Percentiles rank a stretch among this genome's conserved stretches.
phyloP scores from a whole-genome alignment of 1,140 invertebrate genomes.

The Euura lappo region DNA sequence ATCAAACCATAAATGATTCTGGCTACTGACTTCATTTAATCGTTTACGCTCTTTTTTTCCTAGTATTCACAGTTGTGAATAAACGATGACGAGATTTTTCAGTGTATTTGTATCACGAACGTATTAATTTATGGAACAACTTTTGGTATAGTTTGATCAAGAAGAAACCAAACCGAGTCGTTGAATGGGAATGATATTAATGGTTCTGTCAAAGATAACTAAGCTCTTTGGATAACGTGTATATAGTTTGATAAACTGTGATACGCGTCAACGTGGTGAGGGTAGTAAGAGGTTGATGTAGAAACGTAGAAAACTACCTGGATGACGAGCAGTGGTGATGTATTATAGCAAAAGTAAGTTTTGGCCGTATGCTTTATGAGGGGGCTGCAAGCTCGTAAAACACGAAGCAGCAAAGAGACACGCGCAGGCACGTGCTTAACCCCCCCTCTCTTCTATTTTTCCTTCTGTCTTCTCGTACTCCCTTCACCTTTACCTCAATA shows the following conservation, averaged over 20 bases:
- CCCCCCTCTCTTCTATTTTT: background rate
- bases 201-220: background rate
- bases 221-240: background rate
- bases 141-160: too few relatives aligned
- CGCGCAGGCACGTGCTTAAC: conserved; percentile 1
- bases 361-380: background rate
- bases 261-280: background rate
- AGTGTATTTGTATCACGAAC: too few relatives aligned
- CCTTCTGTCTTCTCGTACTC: background rate
- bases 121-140: too few relatives aligned
- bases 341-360: conserved; percentile 1
- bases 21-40: conserved; percentile 43
- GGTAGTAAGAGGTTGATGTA: background rate
- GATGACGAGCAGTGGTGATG: background rate
- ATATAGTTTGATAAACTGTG: background rate
- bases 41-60: background rate
- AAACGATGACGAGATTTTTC: too few relatives aligned
- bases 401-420: conserved; percentile 4
- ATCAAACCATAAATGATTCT: conserved; percentile 44
- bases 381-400: background rate
- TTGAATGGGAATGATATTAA: background rate
- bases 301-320: background rate
- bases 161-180: too few relatives aligned
- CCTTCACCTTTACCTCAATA: background rate
- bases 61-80: background rate